Evolutionary conservation across 2,797 vertebrate genomes (phyloP).

Genomic region (Chelidonichthys spinosus): DNA sequence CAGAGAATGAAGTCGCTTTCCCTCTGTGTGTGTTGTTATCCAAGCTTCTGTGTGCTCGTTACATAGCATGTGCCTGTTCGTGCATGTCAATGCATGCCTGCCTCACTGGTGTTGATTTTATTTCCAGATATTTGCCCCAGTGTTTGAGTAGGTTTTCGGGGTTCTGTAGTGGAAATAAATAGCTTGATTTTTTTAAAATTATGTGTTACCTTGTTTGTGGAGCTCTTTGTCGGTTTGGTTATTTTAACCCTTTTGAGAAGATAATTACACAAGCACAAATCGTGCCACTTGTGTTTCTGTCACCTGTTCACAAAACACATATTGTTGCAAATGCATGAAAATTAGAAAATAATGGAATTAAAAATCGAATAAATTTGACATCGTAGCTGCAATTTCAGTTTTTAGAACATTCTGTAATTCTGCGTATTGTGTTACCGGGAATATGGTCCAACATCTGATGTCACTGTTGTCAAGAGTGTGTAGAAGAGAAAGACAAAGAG

Average conservation of each 20-base stretch:
- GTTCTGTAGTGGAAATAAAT: slow-evolving; percentile 1
- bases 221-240: neutral
- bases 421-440: slow-evolving; percentile 6
- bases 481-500: slow-evolving; percentile 18
- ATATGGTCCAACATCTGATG: slow-evolving; percentile 19
- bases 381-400: neutral
- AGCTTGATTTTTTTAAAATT: neutral
- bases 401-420: slow-evolving; percentile 7
- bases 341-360: neutral
- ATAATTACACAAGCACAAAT: slow-evolving; percentile 9
- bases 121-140: neutral
- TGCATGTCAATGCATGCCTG: neutral
- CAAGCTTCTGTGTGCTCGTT: neutral
- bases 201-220: neutral
- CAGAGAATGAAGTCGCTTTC: neutral
- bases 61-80: neutral
- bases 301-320: neutral
- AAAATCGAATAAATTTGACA: neutral
- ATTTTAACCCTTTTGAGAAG: neutral
- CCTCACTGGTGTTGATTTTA: neutral
- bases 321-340: slow-evolving; percentile 3
- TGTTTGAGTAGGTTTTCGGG: neutral
- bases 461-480: slow-evolving; percentile 9
- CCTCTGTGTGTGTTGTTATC: neutral
- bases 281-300: neutral